Percentiles rank a stretch among this genome's conserved stretches.
phyloP scores from a whole-genome alignment of 2,888 invertebrate species.

The Hipparchia semele region DNA sequence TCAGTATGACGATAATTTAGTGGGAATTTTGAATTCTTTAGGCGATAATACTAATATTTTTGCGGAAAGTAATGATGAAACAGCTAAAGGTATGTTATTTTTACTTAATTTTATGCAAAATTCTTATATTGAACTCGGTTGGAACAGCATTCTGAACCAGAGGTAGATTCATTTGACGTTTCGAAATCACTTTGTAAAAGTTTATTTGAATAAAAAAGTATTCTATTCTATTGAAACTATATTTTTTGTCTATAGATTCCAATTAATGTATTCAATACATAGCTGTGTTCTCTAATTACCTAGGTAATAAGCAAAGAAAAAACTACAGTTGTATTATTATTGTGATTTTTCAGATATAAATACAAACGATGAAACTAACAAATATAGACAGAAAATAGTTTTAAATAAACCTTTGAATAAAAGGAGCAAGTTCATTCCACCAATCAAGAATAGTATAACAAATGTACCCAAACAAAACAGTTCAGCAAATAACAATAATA shows the following conservation, averaged over 20 bases:
- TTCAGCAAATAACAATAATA: slow-evolving; percentile 10
- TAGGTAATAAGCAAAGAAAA: not conserved
- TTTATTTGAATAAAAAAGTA: too few species aligned
- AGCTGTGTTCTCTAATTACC: too few species aligned
- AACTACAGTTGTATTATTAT: not conserved
- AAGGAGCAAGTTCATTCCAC: slow-evolving; percentile 56
- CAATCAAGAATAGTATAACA: slow-evolving; percentile 45
- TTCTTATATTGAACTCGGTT: too few species aligned
- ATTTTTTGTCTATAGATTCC: too few species aligned
- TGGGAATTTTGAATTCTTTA: slow-evolving; percentile 21
- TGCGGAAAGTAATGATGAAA: not conserved
- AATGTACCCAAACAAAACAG: not conserved
- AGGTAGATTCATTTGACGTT: too few species aligned
- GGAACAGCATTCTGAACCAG: too few species aligned
- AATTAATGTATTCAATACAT: too few species aligned
- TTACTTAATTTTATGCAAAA: not conserved
- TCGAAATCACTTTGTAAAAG: too few species aligned
- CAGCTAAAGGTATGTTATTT: slow-evolving; percentile 25
- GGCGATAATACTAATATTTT: slow-evolving; percentile 2
- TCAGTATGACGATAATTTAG: slow-evolving; percentile 58
- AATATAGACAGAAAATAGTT: not conserved
- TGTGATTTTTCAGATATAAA: not conserved
- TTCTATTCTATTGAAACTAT: not conserved
- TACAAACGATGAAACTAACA: not conserved
- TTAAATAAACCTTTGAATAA: not conserved